Conservation (phyloP, 2,797 vertebrate genomes). For the Okamejei kenojei region DNA sequence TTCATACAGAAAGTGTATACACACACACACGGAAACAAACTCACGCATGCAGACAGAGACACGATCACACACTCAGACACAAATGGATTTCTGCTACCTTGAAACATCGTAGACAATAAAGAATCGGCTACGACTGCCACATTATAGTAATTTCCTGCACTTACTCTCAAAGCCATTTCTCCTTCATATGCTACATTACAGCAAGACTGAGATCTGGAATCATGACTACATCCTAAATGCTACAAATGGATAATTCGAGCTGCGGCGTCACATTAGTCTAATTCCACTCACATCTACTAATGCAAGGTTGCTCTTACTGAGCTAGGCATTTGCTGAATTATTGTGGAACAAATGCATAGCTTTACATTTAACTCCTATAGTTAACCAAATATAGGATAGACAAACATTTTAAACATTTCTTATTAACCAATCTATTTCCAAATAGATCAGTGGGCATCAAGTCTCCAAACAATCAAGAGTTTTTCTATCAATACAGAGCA, state of each 20-base stretch:
- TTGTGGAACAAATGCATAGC: neutral
- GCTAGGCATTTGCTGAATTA: neutral
- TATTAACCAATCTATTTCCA: neutral
- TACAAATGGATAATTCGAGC: neutral
- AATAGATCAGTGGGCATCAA: neutral
- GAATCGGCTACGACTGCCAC: neutral
- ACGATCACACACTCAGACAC: no score
- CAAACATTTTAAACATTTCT: neutral
- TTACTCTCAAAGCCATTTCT: neutral
- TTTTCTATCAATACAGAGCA: neutral
- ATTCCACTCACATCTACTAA: neutral
- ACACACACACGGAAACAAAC: no score
- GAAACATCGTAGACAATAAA: neutral
- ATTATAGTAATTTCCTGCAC: neutral
- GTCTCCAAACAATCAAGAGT: neutral
- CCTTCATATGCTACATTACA: neutral
- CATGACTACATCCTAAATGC: neutral
- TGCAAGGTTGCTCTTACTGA: neutral
- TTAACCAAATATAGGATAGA: neutral
- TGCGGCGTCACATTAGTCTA: neutral
- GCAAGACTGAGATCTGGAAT: neutral
- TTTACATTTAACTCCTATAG: neutral
- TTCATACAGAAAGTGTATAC: neutral
- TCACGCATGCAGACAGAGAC: no score
- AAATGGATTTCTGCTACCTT: neutral